phyloP scores from a whole-genome alignment of 2,113 vertebrate genomes.

The Nerophis ophidion region DNA sequence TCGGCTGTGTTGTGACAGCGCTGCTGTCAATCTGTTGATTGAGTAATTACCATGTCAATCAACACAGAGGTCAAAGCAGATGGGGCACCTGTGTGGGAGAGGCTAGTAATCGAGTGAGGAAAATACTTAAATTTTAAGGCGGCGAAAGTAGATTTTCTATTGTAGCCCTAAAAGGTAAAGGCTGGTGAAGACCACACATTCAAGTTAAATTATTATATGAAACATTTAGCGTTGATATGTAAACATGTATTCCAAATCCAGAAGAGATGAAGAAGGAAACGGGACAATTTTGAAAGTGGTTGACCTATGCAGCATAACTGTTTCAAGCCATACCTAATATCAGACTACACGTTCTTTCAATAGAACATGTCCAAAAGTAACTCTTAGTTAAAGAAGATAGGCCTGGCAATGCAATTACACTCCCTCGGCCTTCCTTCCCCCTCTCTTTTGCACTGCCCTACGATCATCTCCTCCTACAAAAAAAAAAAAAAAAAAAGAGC shows the following conservation, averaged over 20 bases:
- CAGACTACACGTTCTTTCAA: slow-evolving; percentile 11
- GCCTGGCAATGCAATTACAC: slow-evolving; percentile 90
- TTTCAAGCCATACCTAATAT: neutral
- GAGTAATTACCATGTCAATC: slow-evolving; percentile 85
- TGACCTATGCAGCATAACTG: slow-evolving; percentile 72
- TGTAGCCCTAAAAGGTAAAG: slow-evolving; percentile 30
- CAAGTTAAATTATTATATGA: slow-evolving; percentile 11
- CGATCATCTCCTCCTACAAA: neutral
- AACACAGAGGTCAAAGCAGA: slow-evolving; percentile 76
- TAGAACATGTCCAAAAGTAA: slow-evolving; percentile 21
- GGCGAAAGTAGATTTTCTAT: slow-evolving; percentile 48
- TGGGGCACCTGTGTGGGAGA: slow-evolving; percentile 55
- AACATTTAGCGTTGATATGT: slow-evolving; percentile 56
- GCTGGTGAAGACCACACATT: slow-evolving; percentile 10
- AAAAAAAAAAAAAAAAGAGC: slow-evolving; percentile 74
- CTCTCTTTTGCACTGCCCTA: slow-evolving; percentile 29
- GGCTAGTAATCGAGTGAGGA: slow-evolving; percentile 31
- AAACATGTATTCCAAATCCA: slow-evolving; percentile 82
- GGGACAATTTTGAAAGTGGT: slow-evolving; percentile 82
- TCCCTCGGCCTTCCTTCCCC: slow-evolving; percentile 73
- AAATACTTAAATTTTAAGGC: slow-evolving; percentile 21
- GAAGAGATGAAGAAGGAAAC: slow-evolving; percentile 87
- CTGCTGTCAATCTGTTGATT: slow-evolving; percentile 76
- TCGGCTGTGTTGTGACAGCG: slow-evolving; percentile 73
- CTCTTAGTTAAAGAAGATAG: slow-evolving; percentile 84